Evolutionary conservation across 64 coral and sea anemone species (phyloP).

Genomic region (Acropora yongei): DNA sequence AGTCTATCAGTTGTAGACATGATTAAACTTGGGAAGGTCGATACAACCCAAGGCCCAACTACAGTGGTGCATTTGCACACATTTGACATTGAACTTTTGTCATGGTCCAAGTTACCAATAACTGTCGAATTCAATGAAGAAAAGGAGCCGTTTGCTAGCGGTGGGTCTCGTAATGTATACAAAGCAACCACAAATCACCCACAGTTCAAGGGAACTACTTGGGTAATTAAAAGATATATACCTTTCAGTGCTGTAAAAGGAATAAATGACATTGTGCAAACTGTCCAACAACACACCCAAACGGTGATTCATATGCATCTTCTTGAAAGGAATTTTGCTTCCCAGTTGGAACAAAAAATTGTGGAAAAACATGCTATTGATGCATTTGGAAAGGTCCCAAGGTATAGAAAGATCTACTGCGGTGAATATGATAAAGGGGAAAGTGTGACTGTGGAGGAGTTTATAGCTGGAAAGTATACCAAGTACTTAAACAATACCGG

Average conservation of each 20-base stretch:
- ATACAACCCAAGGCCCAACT: conserved; percentile 10
- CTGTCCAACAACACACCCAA: conserved; percentile 53
- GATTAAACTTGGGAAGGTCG: conserved; percentile 70
- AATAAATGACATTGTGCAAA: conserved; percentile 27
- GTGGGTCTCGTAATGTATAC: conserved; percentile 40
- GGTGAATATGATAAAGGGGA: conserved; percentile 48
- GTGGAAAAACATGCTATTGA: conserved; percentile 47
- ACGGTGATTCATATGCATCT: conserved; percentile 71
- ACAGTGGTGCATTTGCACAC: conserved; percentile 54
- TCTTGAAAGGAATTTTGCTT: conserved; percentile 69
- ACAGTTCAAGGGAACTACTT: conserved; percentile 47
- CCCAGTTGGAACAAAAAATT: conserved; percentile 55
- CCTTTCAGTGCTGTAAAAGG: conserved; percentile 44
- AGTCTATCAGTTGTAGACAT: conserved; percentile 74
- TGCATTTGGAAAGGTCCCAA: conserved; percentile 65
- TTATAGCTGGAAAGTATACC: conserved; percentile 70
- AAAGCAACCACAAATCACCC: conserved; percentile 57
- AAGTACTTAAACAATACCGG: conserved; percentile 73
- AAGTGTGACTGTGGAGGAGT: conserved; percentile 73
- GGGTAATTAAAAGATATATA: conserved; percentile 75
- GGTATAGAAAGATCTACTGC: conserved; percentile 66
- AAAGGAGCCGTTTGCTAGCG: conserved; percentile 44
- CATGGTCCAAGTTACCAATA: conserved; percentile 62
- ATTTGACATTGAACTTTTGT: no score
- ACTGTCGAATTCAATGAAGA: conserved; percentile 51